phyloP scores from a whole-genome alignment of 2,113 vertebrate genomes.

The Aix galericulata region DNA sequence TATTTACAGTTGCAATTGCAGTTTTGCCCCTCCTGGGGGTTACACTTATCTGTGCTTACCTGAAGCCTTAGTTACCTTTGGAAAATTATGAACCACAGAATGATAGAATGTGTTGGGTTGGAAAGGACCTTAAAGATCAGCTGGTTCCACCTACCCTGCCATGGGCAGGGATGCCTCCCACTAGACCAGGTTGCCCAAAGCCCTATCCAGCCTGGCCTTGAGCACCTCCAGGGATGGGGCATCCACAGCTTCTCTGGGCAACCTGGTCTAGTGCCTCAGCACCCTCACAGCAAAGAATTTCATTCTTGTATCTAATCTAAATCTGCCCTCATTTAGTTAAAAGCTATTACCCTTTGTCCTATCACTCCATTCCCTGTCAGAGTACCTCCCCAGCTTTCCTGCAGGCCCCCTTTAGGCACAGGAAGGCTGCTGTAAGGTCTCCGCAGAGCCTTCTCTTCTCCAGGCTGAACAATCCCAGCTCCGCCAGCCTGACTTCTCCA shows the following conservation, averaged over 20 bases:
- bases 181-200: background rate
- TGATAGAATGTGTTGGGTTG: background rate
- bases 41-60: background rate
- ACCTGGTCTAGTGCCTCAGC: too few species aligned
- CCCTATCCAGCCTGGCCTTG: background rate
- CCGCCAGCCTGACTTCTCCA: background rate
- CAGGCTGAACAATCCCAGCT: too few species aligned
- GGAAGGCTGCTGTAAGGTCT: background rate
- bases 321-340: background rate
- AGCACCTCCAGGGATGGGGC: background rate
- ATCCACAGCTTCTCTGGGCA: background rate
- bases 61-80: background rate
- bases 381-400: too few species aligned
- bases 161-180: background rate
- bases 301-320: background rate
- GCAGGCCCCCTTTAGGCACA: too few species aligned
- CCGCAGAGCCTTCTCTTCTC: too few species aligned
- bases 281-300: background rate
- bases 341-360: too few species aligned
- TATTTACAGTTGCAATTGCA: background rate
- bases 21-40: background rate
- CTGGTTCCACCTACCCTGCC: background rate
- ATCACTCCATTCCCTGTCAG: too few species aligned
- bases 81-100: background rate
- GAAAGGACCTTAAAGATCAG: background rate